Conservation (phyloP, 2,888 invertebrate genomes). For the Sinohyriopsis cumingii region DNA sequence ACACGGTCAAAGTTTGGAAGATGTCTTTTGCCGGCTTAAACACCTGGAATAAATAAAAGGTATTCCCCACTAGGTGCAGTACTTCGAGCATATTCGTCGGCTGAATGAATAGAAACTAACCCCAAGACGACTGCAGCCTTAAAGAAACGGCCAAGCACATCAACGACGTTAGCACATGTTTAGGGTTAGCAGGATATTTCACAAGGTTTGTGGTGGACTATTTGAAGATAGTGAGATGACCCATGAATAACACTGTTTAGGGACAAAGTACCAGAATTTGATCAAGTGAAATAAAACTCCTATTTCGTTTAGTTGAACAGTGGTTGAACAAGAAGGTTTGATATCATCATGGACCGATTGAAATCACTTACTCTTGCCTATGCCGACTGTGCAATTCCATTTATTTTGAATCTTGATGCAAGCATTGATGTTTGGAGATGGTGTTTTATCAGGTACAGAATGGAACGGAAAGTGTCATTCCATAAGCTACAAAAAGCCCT, state of each 20-base stretch:
- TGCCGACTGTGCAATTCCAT: conserved; percentile 24
- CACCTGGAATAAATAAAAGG: too few species aligned
- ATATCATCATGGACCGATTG: conserved; percentile 9
- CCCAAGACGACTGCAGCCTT: too few species aligned
- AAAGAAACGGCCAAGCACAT: too few species aligned
- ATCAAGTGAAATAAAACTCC: conserved; percentile 3
- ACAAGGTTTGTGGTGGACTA: too few species aligned
- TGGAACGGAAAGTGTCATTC: conserved; percentile 14
- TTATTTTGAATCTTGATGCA: conserved; percentile 21
- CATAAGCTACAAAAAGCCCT: conserved; percentile 22
- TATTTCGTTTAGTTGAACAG: conserved; percentile 8
- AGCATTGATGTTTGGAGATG: conserved; percentile 10
- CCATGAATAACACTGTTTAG: too few species aligned
- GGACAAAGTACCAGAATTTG: not conserved
- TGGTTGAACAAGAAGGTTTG: conserved; percentile 8
- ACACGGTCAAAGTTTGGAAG: too few species aligned
- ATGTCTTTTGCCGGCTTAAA: too few species aligned
- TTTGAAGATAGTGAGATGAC: too few species aligned
- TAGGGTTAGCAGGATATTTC: not conserved
- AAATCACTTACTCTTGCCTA: conserved; percentile 20
- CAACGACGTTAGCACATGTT: too few species aligned
- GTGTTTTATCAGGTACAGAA: conserved; percentile 24
- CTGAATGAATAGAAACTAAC: too few species aligned
- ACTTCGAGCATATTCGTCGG: too few species aligned
- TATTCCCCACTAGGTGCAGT: too few species aligned